Conservation (phyloP, 92 coral and sea anemone species). For the Phenganax marumi region DNA sequence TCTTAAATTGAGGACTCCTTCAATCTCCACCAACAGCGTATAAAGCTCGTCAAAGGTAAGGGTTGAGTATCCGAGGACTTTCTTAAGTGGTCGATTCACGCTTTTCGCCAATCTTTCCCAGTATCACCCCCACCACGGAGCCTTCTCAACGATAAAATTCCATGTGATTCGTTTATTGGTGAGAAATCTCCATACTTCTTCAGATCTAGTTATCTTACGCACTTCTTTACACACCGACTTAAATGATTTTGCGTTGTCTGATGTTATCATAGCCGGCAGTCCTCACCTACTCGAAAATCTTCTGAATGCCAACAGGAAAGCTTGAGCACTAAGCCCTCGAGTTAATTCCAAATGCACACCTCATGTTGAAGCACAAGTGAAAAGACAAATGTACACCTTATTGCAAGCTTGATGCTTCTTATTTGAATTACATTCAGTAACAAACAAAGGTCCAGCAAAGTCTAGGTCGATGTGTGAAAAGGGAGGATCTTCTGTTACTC, state of each 20-base stretch:
- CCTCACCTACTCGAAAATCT: slow-evolving; percentile 23
- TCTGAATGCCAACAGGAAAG: slow-evolving; percentile 43
- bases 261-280: slow-evolving; percentile 46
- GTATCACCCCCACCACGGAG: slow-evolving; percentile 56
- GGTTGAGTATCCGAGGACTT: slow-evolving; percentile 54
- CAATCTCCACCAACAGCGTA: slow-evolving; percentile 54
- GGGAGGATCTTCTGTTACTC: slow-evolving; percentile 47
- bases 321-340: slow-evolving; percentile 26
- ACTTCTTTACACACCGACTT: slow-evolving; percentile 44
- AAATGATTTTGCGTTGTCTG: slow-evolving; percentile 62
- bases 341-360: slow-evolving; percentile 45
- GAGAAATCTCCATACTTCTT: slow-evolving; percentile 31
- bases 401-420: background rate
- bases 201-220: slow-evolving; percentile 26
- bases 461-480: slow-evolving; percentile 44
- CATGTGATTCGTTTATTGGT: slow-evolving; percentile 40
- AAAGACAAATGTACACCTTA: slow-evolving; percentile 40
- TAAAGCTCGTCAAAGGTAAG: slow-evolving; percentile 55
- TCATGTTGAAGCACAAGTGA: slow-evolving; percentile 48
- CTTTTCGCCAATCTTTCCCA: slow-evolving; percentile 53
- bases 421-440: background rate
- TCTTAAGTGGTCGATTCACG: slow-evolving; percentile 56
- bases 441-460: slow-evolving; percentile 40
- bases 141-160: slow-evolving; percentile 60
- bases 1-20: slow-evolving; percentile 60